Conservation (phyloP, 2,888 invertebrate genomes). For the Apotomis betuletana region DNA sequence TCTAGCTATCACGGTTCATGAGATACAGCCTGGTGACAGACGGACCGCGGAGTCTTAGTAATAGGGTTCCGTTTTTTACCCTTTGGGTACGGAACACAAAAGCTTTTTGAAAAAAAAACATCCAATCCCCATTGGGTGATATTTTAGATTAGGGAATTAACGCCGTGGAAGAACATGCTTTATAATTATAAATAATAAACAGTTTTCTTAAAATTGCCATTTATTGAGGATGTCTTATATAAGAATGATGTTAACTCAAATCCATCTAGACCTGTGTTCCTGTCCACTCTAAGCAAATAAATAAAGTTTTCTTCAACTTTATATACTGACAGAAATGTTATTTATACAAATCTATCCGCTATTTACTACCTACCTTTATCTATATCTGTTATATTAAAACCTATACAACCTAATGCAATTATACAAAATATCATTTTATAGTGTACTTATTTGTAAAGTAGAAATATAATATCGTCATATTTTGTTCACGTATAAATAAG, state of each 20-base stretch:
- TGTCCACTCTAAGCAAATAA: constrained; percentile 72
- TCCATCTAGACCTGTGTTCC: constrained; percentile 56
- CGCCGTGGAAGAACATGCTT: no score
- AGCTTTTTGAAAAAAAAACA: no score
- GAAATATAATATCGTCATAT: constrained; percentile 72
- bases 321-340: constrained; percentile 68
- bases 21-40: no score
- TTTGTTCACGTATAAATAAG: constrained; percentile 72
- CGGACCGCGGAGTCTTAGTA: no score
- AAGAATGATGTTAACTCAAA: constrained; percentile 66
- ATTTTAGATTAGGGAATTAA: no score
- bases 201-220: constrained; percentile 71
- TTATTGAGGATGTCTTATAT: constrained; percentile 66
- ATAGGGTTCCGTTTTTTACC: no score
- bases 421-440: constrained; percentile 78
- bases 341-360: constrained; percentile 69
- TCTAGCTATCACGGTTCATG: no score
- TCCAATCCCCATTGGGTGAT: no score
- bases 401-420: constrained; percentile 81
- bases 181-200: constrained; percentile 54
- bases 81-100: no score
- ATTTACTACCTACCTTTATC: constrained; percentile 59
- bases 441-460: constrained; percentile 72
- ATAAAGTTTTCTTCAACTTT: constrained; percentile 70
- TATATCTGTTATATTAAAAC: constrained; percentile 64